These are phyloP conservation scores for Psephotus haematonotus DNA, from an alignment of 2,113 vertebrate genomes.

Conservation along the genomic window DNA sequence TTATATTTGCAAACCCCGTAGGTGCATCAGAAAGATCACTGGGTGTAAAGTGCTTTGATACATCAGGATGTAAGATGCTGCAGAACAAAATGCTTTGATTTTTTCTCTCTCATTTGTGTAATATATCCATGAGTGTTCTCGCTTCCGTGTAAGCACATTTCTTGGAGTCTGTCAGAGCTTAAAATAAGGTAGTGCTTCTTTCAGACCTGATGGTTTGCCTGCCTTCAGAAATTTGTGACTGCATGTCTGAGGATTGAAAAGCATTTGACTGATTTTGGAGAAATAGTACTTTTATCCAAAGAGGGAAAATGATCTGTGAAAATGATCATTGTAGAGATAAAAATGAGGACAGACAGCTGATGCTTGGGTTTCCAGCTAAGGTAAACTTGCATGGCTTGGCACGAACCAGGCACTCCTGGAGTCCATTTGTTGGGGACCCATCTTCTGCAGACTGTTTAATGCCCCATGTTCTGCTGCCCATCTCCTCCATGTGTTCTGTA, in stretches of 20 bases:
- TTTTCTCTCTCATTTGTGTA: background rate
- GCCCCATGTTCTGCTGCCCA: rapidly evolving
- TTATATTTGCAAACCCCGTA: background rate
- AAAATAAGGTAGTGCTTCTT: background rate
- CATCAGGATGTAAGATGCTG: background rate
- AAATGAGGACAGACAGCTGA: background rate
- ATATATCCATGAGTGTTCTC: background rate
- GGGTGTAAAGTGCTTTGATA: background rate
- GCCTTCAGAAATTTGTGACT: background rate
- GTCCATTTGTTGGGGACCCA: background rate
- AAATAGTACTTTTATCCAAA: background rate
- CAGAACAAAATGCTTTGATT: background rate
- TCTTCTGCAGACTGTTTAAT: background rate
- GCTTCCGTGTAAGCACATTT: background rate
- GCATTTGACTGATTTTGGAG: background rate
- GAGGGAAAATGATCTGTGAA: background rate
- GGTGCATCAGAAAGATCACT: background rate
- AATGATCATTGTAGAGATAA: background rate
- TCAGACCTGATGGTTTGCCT: background rate
- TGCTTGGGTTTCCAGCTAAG: background rate
- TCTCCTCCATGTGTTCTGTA: background rate
- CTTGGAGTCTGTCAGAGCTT: background rate
- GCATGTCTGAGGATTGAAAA: background rate
- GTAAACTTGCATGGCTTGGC: background rate
- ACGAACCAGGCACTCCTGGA: background rate